A percentile compares a stretch with the other conserved stretches of the same genome.
phyloP scores from a whole-genome alignment of 2,797 vertebrate species.

The Chiropotes sagulatus region DNA sequence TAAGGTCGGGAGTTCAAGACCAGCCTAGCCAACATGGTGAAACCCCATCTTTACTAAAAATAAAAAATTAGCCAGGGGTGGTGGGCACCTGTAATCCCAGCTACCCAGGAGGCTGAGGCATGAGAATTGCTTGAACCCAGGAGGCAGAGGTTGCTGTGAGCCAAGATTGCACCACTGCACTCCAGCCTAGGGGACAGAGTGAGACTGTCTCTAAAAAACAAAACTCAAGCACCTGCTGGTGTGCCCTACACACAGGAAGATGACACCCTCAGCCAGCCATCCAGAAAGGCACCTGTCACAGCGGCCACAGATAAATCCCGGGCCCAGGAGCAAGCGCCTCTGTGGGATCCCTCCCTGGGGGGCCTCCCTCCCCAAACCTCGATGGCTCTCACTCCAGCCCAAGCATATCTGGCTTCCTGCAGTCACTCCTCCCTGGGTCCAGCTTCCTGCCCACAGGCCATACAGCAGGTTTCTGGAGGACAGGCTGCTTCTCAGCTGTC shows the following conservation, averaged over 20 bases:
- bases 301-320: fast-evolving
- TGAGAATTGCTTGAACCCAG: too few species aligned
- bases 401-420: fast-evolving
- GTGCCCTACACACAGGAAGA: fast-evolving
- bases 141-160: too few species aligned
- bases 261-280: fast-evolving
- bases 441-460: neutral
- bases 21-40: neutral
- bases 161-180: too few species aligned
- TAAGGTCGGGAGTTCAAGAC: neutral
- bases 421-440: neutral
- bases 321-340: neutral
- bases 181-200: too few species aligned
- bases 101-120: too few species aligned
- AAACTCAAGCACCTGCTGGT: neutral
- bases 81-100: too few species aligned
- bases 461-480: fast-evolving
- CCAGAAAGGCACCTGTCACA: fast-evolving
- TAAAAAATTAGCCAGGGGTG: too few species aligned
- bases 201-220: too few species aligned
- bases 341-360: neutral
- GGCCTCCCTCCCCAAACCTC: too few species aligned
- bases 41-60: neutral
- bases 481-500: neutral
- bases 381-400: fast-evolving